phyloP scores from a whole-genome alignment of 2,797 vertebrate species.

The Squalus acanthias region DNA sequence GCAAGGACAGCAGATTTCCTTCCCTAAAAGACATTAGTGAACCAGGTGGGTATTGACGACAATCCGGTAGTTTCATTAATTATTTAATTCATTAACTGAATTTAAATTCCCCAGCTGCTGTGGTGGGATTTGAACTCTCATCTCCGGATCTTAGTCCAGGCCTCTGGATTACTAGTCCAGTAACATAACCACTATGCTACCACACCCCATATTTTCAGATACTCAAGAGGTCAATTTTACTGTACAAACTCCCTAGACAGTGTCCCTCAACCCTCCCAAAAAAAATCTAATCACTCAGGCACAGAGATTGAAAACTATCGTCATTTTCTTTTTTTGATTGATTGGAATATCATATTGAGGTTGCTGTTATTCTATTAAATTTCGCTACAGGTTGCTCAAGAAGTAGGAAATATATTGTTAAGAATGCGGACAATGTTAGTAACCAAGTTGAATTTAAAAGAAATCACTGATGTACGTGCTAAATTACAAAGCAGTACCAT shows the following conservation, averaged over 20 bases:
- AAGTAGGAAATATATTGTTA: background rate
- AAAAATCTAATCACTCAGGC: background rate
- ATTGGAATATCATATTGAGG: background rate
- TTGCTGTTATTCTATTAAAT: background rate
- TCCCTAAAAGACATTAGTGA: no score
- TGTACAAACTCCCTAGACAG: background rate
- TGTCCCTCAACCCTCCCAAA: background rate
- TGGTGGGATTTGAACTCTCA: no score
- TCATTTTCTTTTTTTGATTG: background rate
- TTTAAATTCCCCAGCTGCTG: no score
- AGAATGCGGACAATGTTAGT: background rate
- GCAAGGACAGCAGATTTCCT: no score
- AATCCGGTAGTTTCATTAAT: no score
- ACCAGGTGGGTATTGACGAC: no score
- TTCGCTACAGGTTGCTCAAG: background rate
- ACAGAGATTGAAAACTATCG: background rate
- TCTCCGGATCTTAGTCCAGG: no score
- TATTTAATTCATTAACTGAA: no score
- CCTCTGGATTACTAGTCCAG: no score
- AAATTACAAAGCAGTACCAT: background rate
- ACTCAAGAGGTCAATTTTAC: background rate
- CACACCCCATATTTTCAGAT: no score
- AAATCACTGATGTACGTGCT: background rate
- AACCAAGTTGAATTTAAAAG: background rate
- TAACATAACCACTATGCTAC: no score